These are phyloP conservation scores for Camponotus floridanus DNA, from an alignment of 1,140 invertebrate genomes.

Conservation along the genomic window DNA sequence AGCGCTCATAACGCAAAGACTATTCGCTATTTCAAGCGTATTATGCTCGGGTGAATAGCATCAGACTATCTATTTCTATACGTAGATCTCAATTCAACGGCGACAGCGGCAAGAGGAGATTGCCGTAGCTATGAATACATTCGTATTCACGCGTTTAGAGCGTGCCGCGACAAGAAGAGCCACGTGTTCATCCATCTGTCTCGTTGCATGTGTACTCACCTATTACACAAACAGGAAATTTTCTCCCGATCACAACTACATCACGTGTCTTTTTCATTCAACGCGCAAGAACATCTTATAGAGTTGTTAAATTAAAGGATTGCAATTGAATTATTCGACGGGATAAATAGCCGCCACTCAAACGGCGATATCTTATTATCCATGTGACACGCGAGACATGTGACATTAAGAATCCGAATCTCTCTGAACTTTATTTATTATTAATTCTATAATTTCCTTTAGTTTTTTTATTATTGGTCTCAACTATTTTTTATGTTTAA, in stretches of 20 bases:
- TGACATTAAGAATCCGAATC: not conserved
- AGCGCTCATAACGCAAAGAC: not conserved
- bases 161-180: constrained; percentile 41
- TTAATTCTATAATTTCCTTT: not conserved
- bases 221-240: constrained; percentile 27
- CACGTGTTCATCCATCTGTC: constrained; percentile 52
- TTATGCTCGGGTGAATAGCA: constrained; percentile 47
- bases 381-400: not conserved
- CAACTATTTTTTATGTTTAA: not conserved
- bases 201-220: constrained; percentile 31
- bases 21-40: constrained; percentile 47
- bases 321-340: constrained; percentile 31
- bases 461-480: not conserved
- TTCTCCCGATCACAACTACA: constrained; percentile 17
- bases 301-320: constrained; percentile 16
- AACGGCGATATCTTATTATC: not conserved
- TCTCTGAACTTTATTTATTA: not conserved
- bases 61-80: constrained; percentile 41
- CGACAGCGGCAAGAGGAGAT: not conserved
- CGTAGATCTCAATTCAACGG: constrained; percentile 29
- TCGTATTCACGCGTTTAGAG: constrained; percentile 55
- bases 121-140: constrained; percentile 32
- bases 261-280: constrained; percentile 36
- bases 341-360: not conserved
- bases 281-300: not conserved